Conservation (phyloP, 2,888 invertebrate genomes). For the Drosophila paranaensis region DNA sequence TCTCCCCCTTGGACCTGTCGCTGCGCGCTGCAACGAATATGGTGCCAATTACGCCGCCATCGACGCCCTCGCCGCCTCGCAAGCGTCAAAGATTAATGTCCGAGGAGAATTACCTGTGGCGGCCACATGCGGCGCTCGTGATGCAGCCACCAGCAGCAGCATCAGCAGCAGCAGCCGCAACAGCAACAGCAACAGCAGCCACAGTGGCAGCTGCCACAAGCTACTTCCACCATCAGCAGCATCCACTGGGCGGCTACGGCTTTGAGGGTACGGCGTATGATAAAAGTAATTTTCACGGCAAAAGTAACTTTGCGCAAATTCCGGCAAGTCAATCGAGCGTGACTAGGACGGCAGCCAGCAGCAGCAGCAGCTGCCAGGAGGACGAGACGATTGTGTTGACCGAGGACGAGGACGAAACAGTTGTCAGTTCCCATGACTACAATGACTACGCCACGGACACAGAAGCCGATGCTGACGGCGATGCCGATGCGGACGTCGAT, state of each 20-base stretch:
- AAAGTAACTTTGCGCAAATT: constrained; percentile 77
- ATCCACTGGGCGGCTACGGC: constrained; percentile 32
- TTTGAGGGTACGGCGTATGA: constrained; percentile 53
- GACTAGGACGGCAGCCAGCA: constrained; percentile 36
- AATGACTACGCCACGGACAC: constrained; percentile 77
- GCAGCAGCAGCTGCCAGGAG: constrained; percentile 71
- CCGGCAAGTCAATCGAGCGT: constrained; percentile 77
- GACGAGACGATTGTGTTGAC: constrained; percentile 84
- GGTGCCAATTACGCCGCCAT: constrained; percentile 84
- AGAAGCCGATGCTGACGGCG: constrained; percentile 46
- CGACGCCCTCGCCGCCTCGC: constrained; percentile 84
- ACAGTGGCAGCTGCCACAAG: constrained; percentile 31
- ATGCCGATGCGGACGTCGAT: constrained; percentile 33
- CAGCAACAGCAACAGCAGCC: constrained; percentile 55
- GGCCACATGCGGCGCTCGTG: constrained; percentile 64
- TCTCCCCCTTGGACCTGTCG: constrained; percentile 84
- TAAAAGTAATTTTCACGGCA: constrained; percentile 71
- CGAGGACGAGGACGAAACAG: constrained; percentile 83
- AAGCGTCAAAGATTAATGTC: constrained; percentile 82
- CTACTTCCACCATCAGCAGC: constrained; percentile 55
- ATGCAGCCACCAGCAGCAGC: constrained; percentile 47
- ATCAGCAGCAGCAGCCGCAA: constrained; percentile 15
- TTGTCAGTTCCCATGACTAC: constrained; percentile 83
- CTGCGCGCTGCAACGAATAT: constrained; percentile 79
- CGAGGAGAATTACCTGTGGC: constrained; percentile 82